Evolutionary conservation across 2,888 invertebrate species (phyloP).

Genomic region (Lepetodrilus schrolli): DNA sequence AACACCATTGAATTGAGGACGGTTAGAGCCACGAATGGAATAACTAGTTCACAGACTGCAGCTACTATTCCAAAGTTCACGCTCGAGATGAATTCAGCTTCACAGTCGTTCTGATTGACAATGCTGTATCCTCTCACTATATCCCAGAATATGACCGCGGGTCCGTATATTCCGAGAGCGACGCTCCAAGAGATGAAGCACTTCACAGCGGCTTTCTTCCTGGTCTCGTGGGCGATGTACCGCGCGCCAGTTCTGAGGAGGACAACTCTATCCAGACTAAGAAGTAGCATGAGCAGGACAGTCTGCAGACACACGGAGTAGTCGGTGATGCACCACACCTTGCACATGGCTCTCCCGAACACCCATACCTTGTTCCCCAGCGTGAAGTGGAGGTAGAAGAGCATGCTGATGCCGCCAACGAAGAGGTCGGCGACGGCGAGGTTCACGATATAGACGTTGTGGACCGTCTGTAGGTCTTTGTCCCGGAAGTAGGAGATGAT

Average conservation of each 20-base stretch:
- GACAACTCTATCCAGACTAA: constrained; percentile 55
- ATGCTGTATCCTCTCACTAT: constrained; percentile 49
- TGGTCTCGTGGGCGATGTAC: constrained; percentile 47
- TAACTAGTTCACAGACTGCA: constrained; percentile 53
- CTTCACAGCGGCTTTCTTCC: constrained; percentile 38
- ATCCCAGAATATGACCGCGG: constrained; percentile 59
- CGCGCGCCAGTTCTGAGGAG: constrained; percentile 48
- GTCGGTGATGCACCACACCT: constrained; percentile 50
- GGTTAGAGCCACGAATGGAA: constrained; percentile 47
- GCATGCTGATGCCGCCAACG: constrained; percentile 53
- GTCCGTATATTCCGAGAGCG: constrained; percentile 52
- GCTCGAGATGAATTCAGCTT: constrained; percentile 55
- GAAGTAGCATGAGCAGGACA: constrained; percentile 51
- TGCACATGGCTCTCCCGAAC: constrained; percentile 56
- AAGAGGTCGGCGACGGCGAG: constrained; percentile 55
- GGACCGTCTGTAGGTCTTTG: constrained; percentile 46
- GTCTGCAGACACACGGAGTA: constrained; percentile 54
- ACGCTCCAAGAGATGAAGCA: constrained; percentile 51
- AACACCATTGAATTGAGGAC: constrained; percentile 50
- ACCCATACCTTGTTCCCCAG: constrained; percentile 50
- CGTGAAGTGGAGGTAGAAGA: constrained; percentile 56
- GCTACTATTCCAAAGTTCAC: constrained; percentile 47
- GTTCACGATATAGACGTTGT: constrained; percentile 57
- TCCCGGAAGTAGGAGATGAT: constrained; percentile 53
- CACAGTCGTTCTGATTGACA: constrained; percentile 50